Conservation (phyloP, 2,113 vertebrate genomes). For the Dromas ardeola region DNA sequence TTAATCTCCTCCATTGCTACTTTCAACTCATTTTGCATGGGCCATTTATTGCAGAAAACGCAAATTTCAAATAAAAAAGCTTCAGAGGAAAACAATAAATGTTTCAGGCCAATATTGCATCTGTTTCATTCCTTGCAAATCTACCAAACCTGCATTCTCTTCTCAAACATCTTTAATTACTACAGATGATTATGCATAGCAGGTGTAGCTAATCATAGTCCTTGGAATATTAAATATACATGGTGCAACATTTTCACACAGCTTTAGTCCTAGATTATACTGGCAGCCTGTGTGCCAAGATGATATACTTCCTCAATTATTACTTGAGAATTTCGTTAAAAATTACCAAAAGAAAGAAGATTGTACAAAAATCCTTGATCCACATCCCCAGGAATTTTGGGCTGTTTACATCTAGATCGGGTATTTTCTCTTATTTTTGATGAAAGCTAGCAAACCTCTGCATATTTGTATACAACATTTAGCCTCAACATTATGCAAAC, state of each 20-base stretch:
- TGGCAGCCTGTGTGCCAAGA: background rate
- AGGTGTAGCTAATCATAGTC: background rate
- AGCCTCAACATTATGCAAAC: background rate
- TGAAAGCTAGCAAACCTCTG: background rate
- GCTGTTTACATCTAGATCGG: background rate
- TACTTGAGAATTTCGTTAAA: background rate
- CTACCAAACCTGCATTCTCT: background rate
- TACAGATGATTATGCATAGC: background rate
- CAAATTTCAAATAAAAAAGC: background rate
- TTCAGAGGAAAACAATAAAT: background rate
- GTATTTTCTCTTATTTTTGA: background rate
- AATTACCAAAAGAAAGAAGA: background rate
- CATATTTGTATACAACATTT: background rate
- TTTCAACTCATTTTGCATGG: constrained; percentile 16
- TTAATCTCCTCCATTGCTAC: background rate
- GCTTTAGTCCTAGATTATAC: background rate
- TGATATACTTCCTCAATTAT: background rate
- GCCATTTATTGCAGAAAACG: constrained; percentile 16
- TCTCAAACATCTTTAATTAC: background rate
- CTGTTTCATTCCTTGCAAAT: background rate
- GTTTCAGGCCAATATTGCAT: background rate
- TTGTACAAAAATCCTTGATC: background rate
- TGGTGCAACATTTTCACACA: background rate
- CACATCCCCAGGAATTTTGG: accelerated
- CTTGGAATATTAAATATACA: background rate